Base-by-base conservation (phyloP, 2,113 vertebrate genomes). In the Felis chaus region DNA sequence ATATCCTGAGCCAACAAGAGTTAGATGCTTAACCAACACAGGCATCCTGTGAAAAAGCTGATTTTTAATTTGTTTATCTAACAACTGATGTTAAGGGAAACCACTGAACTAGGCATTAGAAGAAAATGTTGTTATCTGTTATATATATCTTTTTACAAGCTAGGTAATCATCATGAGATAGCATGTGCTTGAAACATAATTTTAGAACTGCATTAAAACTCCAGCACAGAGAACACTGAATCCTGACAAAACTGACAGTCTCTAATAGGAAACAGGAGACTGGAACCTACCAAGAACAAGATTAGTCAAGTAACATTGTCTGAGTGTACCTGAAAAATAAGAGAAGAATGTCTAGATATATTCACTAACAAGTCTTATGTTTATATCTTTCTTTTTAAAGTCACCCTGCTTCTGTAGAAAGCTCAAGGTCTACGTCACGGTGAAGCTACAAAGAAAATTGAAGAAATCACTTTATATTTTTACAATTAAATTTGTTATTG, bases 151-250 rank as follows among this genome's bases (percentile, higher is more conserved):
- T 96, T 87, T 97, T 81, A 23, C 13, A 98, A 66, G 25, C 69
- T 88, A 91, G 33, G 41, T 91, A 92, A 93, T 95, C 65, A 94
- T 98, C 66, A 95, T 27, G 23, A 92, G 94, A 80, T 48, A 86
- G 9, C 15, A 90, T 76, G 66, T 98, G 31, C 61, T 95, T 85
- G 41, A 87, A n/a, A 79, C 48, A 57, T 87, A 94, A 78, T 98
- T 98, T 97, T 94, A 95, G 85, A 98, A 83, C 36, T 88, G 23
- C 50, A 84, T 97, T 91, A 95, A 96, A 98, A 98, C 10, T n/a
- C 94, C 92, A 87, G 81, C 50, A 87, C 31, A 98, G 97, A 89
- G 41, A 91, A 97, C 73, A 93, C 63, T 33, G 23, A 93, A 96
- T 90, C 16, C 48, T 95, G 69, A 97, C 31, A 95, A 98, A 98